These are phyloP conservation scores for Centropus unirufus DNA, from an alignment of 2,113 vertebrate species.

Conservation along the genomic window DNA sequence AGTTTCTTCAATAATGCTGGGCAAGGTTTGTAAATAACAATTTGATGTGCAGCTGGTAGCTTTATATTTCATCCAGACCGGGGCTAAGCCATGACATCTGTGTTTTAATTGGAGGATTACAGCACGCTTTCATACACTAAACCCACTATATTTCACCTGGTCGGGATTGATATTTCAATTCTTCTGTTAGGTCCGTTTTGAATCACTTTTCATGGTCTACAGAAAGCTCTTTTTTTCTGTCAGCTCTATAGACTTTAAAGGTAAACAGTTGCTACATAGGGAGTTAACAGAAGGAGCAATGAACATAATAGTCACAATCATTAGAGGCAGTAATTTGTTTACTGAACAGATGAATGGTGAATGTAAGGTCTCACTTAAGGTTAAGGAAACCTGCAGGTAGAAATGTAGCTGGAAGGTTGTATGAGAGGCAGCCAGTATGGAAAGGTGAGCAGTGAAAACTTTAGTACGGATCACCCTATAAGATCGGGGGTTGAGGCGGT, in stretches of 20 bases:
- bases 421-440: background rate
- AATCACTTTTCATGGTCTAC: background rate
- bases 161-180: background rate
- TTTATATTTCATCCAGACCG: background rate
- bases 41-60: background rate
- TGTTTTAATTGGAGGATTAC: background rate
- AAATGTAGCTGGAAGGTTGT: background rate
- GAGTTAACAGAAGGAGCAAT: background rate
- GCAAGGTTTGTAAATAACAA: background rate
- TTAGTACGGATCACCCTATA: background rate
- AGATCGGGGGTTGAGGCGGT: background rate
- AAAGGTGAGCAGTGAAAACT: background rate
- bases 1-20: background rate
- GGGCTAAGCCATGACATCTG: too few species aligned
- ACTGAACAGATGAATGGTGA: background rate
- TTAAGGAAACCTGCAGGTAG: background rate
- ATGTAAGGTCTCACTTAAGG: background rate
- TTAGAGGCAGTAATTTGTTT: background rate
- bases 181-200: background rate
- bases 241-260: background rate
- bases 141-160: background rate
- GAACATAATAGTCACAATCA: fast-evolving
- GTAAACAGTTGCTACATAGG: background rate
- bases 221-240: background rate
- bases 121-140: fast-evolving